Evolutionary conservation across 2,888 invertebrate genomes (phyloP).

Genomic region (Diarsia dahlii): DNA sequence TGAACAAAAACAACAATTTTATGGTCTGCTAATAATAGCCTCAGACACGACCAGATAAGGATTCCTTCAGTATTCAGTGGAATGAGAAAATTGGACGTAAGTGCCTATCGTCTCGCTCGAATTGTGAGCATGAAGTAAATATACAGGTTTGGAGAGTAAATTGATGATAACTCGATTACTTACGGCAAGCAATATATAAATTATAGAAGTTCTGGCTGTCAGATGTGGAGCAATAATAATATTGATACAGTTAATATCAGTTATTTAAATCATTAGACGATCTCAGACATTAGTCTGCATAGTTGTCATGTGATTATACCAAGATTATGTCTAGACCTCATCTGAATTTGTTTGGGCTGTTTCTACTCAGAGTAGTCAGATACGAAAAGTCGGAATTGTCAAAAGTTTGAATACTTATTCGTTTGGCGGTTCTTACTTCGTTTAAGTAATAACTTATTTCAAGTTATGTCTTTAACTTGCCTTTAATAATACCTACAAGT

Average conservation of each 20-base stretch:
- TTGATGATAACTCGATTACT: conserved; percentile 17
- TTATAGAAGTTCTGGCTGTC: neutral
- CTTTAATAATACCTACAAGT: too few species aligned
- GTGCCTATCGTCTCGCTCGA: conserved; percentile 5
- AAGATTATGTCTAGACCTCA: too few species aligned
- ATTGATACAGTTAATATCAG: neutral
- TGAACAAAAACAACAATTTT: neutral
- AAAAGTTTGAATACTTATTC: too few species aligned
- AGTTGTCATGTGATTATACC: too few species aligned
- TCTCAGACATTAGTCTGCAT: too few species aligned
- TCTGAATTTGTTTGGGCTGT: too few species aligned
- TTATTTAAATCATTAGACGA: too few species aligned
- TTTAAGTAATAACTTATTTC: too few species aligned
- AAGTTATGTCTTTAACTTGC: too few species aligned
- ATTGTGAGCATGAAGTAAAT: neutral
- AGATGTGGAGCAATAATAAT: neutral
- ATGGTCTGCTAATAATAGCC: neutral
- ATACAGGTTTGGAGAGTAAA: neutral
- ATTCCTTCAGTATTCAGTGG: neutral
- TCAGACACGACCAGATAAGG: neutral
- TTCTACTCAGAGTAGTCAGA: too few species aligned
- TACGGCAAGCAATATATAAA: neutral
- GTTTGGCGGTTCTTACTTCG: too few species aligned
- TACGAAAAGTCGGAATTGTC: too few species aligned
- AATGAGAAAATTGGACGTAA: conserved; percentile 18